Evolutionary conservation across 2,888 invertebrate species (phyloP).

Genomic region (Mythimna vitellina): DNA sequence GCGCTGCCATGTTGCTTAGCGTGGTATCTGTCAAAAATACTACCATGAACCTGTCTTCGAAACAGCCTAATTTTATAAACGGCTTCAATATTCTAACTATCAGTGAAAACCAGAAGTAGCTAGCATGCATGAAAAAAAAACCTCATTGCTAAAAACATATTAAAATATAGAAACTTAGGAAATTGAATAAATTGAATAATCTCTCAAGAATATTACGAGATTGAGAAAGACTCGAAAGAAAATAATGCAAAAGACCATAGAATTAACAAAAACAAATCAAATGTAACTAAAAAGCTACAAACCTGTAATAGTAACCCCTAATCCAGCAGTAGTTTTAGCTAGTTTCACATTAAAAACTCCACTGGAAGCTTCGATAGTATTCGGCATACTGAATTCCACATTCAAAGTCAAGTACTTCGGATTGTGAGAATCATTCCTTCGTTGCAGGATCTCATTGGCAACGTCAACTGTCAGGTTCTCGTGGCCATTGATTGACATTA

Average conservation of each 20-base stretch:
- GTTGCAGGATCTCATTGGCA: constrained; percentile 90
- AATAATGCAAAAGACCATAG: not conserved
- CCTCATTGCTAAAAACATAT: not conserved
- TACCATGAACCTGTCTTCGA: constrained; percentile 45
- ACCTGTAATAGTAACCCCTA: constrained; percentile 98
- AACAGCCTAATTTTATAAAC: constrained; percentile 5
- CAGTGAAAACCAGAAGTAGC: not conserved
- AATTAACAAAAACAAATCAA: not conserved
- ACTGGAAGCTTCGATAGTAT: constrained; percentile 97
- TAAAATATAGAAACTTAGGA: too few relatives aligned
- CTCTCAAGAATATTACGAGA: not conserved
- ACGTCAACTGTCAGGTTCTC: constrained; percentile 92
- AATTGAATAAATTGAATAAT: not conserved
- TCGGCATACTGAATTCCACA: constrained; percentile 97
- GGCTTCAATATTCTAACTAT: not conserved
- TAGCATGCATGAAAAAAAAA: constrained; percentile 5
- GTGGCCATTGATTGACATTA: constrained; percentile 96
- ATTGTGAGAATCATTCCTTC: constrained; percentile 90
- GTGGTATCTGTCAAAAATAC: constrained; percentile 53
- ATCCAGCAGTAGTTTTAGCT: constrained; percentile 94
- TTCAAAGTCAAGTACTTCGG: constrained; percentile 94
- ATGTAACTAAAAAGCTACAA: constrained; percentile 35
- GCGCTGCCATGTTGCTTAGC: constrained; percentile 58
- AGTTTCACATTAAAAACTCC: constrained; percentile 97
- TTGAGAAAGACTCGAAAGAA: not conserved